phyloP scores from a whole-genome alignment of 2,797 vertebrate species.

The Philypnodon macrostomus region DNA sequence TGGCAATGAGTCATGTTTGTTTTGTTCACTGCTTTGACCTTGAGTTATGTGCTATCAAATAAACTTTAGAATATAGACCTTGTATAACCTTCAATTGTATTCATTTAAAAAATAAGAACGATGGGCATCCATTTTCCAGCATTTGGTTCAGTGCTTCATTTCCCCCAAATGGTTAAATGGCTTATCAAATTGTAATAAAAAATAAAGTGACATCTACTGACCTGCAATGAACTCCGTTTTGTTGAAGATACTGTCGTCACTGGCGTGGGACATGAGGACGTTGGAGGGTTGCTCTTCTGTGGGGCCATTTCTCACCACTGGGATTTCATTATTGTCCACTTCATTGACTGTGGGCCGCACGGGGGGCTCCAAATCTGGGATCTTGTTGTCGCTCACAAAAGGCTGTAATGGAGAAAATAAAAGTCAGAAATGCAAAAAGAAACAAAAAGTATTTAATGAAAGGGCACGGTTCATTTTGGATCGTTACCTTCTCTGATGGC shows the following conservation, averaged over 20 bases:
- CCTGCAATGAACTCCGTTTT: slow-evolving; percentile 92
- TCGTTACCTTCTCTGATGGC: slow-evolving; percentile 55
- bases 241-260: slow-evolving; percentile 81
- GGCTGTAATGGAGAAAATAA: slow-evolving; percentile 39
- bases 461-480: background rate
- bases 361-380: slow-evolving; percentile 72
- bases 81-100: too few species aligned
- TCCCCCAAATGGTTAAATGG: too few species aligned
- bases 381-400: slow-evolving; percentile 73
- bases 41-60: too few species aligned
- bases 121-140: too few species aligned
- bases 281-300: slow-evolving; percentile 72
- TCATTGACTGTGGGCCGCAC: slow-evolving; percentile 50
- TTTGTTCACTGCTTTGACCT: too few species aligned
- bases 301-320: background rate
- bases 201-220: slow-evolving; percentile 51
- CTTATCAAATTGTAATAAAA: too few species aligned
- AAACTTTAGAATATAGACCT: too few species aligned
- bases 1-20: too few species aligned
- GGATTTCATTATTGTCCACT: slow-evolving; percentile 77
- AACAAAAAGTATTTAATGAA: too few species aligned
- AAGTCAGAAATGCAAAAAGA: background rate
- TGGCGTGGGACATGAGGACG: slow-evolving; percentile 88
- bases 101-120: too few species aligned
- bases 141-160: too few species aligned